phyloP scores from a whole-genome alignment of 2,113 vertebrate species.

The Myiagra hebetior region DNA sequence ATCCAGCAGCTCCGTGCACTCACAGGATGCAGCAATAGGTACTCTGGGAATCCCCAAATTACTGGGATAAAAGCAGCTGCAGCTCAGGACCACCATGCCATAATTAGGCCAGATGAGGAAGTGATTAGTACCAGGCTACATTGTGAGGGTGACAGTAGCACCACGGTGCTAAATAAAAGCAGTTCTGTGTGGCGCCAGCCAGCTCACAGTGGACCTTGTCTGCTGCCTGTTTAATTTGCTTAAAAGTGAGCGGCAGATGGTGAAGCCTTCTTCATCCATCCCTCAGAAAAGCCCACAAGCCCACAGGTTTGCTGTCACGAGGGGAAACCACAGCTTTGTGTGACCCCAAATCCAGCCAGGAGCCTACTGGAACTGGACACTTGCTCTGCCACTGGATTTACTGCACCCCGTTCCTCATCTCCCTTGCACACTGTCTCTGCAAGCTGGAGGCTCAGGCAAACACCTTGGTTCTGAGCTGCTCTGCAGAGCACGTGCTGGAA shows the following conservation, averaged over 20 bases:
- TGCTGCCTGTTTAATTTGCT: neutral
- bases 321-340: neutral
- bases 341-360: neutral
- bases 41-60: neutral
- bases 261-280: neutral
- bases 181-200: rapidly evolving
- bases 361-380: neutral
- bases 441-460: neutral
- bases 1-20: neutral
- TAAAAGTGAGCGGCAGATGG: neutral
- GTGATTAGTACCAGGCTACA: neutral
- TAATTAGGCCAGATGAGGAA: neutral
- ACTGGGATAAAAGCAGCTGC: neutral
- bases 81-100: rapidly evolving
- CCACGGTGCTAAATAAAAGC: neutral
- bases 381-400: too few relatives aligned
- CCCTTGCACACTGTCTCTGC: rapidly evolving
- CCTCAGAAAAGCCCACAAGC: neutral
- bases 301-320: neutral
- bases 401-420: neutral
- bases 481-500: neutral
- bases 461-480: neutral
- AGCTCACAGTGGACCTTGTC: neutral
- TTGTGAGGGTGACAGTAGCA: neutral
- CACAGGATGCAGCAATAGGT: neutral